Conservation (phyloP, 2,888 invertebrate species). For the Temnothorax ravouxi region DNA sequence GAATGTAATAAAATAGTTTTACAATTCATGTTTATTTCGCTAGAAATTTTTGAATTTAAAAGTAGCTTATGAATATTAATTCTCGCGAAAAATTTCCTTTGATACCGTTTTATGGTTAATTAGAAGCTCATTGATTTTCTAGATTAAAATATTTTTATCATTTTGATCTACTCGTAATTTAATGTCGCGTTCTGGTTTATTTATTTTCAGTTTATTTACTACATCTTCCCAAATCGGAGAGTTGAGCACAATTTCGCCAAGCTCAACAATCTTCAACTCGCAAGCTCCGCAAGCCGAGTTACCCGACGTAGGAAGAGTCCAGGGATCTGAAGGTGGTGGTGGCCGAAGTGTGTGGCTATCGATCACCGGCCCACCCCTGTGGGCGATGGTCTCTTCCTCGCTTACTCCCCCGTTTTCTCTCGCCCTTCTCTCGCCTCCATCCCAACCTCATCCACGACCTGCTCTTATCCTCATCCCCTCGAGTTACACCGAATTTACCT, state of each 20-base stretch:
- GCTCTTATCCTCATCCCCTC: conserved; percentile 79
- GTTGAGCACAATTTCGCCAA: conserved; percentile 35
- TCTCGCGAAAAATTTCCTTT: not conserved
- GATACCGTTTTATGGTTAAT: not conserved
- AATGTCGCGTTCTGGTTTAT: not conserved
- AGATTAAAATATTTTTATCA: not conserved
- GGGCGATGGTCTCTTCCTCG: conserved; percentile 79
- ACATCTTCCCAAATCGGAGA: not conserved
- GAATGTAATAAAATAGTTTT: not conserved
- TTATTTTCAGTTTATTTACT: not conserved
- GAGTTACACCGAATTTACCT: conserved; percentile 85
- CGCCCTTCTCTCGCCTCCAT: conserved; percentile 43
- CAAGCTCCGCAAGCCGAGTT: conserved; percentile 61
- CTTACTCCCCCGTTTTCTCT: conserved; percentile 70
- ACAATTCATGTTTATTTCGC: not conserved
- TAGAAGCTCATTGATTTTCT: not conserved
- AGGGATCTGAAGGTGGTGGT: conserved; percentile 73
- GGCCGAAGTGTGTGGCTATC: conserved; percentile 81
- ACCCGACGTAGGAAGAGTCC: conserved; percentile 74
- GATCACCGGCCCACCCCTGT: conserved; percentile 81
- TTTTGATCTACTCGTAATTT: not conserved
- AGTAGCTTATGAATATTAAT: not conserved
- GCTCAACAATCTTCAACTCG: conserved; percentile 36
- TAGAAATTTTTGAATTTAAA: not conserved
- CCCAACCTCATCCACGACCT: conserved; percentile 63